A percentile compares a stretch with the other conserved stretches of the same genome.
Evolutionary conservation across 2,888 invertebrate species (phyloP).

Genomic region (Ophion costatus): DNA sequence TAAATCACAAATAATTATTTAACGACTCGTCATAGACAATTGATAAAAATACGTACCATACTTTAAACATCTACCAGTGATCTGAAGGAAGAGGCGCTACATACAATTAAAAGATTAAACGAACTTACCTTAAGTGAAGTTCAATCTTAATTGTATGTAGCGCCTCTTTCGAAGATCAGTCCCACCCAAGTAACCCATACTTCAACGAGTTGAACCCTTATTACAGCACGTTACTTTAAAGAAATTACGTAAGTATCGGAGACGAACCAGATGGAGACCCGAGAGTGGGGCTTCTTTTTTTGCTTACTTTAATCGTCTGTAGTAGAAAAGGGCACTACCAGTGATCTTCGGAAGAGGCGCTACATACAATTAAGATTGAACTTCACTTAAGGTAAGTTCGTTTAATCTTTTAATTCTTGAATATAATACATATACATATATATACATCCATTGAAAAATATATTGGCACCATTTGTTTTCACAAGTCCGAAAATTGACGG

Average conservation of each 20-base stretch:
- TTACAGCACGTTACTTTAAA: slow-evolving; percentile 19
- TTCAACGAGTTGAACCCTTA: slow-evolving; percentile 12
- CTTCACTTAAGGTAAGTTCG: slow-evolving; percentile 6
- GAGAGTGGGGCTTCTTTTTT: no score
- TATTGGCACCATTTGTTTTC: no score
- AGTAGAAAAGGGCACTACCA: no score
- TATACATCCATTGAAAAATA: no score
- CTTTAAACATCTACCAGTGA: slow-evolving; percentile 44
- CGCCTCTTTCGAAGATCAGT: slow-evolving; percentile 11
- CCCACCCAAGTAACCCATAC: slow-evolving; percentile 3
- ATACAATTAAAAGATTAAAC: slow-evolving; percentile 31
- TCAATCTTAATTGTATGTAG: not conserved
- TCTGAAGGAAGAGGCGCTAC: slow-evolving; percentile 44
- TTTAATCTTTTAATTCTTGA: no score
- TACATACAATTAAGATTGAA: slow-evolving; percentile 1
- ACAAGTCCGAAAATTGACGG: no score
- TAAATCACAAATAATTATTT: slow-evolving; percentile 19
- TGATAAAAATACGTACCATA: slow-evolving; percentile 26
- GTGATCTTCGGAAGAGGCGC: slow-evolving; percentile 10
- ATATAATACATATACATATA: no score
- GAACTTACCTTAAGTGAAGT: slow-evolving; percentile 18
- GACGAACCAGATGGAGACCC: not conserved
- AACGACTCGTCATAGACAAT: slow-evolving; percentile 15
- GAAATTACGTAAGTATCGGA: slow-evolving; percentile 13
- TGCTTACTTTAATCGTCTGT: no score